Conservation (phyloP, 2,888 invertebrate genomes). For the Anodontia alba region DNA sequence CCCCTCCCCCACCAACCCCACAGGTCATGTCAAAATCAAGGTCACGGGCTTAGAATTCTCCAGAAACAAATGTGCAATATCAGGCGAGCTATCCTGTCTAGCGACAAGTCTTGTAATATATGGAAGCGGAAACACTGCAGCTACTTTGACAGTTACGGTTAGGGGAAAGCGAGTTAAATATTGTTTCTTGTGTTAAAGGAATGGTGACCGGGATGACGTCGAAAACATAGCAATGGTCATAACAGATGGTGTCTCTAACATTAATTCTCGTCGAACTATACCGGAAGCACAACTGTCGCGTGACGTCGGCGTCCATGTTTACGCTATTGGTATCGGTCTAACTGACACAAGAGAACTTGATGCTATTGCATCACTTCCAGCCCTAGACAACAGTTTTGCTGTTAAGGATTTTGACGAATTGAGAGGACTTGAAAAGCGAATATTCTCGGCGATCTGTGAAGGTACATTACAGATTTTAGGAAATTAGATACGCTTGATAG, state of each 20-base stretch:
- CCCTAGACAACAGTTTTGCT: conserved; percentile 65
- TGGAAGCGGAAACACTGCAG: too few relatives aligned
- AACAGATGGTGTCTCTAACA: conserved; percentile 81
- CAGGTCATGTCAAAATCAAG: too few relatives aligned
- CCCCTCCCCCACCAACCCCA: too few relatives aligned
- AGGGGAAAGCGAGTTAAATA: too few relatives aligned
- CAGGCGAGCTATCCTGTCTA: too few relatives aligned
- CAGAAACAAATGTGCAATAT: too few relatives aligned
- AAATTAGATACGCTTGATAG: too few relatives aligned
- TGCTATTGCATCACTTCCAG: conserved; percentile 70
- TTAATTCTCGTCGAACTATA: conserved; percentile 75
- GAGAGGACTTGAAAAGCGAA: conserved; percentile 56
- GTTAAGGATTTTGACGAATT: conserved; percentile 70
- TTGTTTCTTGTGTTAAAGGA: too few relatives aligned
- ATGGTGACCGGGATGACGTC: conserved; percentile 76
- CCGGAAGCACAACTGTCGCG: conserved; percentile 70
- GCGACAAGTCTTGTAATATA: too few relatives aligned
- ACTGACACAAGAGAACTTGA: conserved; percentile 72
- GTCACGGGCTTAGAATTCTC: too few relatives aligned
- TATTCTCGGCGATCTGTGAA: conserved; percentile 60
- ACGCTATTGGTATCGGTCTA: conserved; percentile 65
- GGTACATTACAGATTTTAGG: too few relatives aligned
- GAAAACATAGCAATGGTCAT: conserved; percentile 76
- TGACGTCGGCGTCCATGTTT: conserved; percentile 47
- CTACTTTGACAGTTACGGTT: too few relatives aligned